These are phyloP conservation scores for Limnephilus lunatus DNA, from an alignment of 2,888 invertebrate genomes.

Conservation along the genomic window DNA sequence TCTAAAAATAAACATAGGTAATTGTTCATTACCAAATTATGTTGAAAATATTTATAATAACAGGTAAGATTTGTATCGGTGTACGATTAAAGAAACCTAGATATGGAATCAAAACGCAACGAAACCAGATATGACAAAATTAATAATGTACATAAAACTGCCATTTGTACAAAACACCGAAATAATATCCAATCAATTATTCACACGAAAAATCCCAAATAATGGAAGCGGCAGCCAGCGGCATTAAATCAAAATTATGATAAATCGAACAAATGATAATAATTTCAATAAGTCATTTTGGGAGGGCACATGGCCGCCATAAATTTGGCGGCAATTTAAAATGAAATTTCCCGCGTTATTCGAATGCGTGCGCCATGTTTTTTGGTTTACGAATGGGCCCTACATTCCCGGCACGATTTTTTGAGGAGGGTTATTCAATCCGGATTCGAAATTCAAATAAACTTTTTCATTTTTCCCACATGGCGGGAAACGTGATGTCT, in stretches of 20 bases:
- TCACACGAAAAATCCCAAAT: background rate
- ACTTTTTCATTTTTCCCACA: conserved; percentile 59
- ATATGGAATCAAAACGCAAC: background rate
- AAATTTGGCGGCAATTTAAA: conserved; percentile 15
- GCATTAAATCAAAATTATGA: background rate
- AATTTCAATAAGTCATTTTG: background rate
- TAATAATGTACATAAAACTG: background rate
- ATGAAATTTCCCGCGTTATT: conserved; percentile 2
- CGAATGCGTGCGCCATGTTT: conserved; percentile 14
- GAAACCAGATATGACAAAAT: background rate
- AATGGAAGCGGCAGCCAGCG: background rate
- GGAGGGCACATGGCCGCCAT: background rate
- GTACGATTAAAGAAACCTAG: background rate
- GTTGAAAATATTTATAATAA: too few relatives aligned
- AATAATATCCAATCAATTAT: background rate
- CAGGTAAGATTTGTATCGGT: too few relatives aligned
- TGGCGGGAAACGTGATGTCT: conserved; percentile 34
- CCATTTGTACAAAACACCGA: background rate
- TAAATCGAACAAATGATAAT: background rate
- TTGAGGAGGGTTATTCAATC: conserved; percentile 56
- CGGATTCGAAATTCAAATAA: conserved; percentile 55
- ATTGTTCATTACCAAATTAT: too few relatives aligned
- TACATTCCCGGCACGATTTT: conserved; percentile 57
- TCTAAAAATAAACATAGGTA: too few relatives aligned
- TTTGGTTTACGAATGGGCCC: conserved; percentile 12